Base-by-base conservation (phyloP, 2,113 vertebrate species). In the Irena cyanogastra region DNA sequence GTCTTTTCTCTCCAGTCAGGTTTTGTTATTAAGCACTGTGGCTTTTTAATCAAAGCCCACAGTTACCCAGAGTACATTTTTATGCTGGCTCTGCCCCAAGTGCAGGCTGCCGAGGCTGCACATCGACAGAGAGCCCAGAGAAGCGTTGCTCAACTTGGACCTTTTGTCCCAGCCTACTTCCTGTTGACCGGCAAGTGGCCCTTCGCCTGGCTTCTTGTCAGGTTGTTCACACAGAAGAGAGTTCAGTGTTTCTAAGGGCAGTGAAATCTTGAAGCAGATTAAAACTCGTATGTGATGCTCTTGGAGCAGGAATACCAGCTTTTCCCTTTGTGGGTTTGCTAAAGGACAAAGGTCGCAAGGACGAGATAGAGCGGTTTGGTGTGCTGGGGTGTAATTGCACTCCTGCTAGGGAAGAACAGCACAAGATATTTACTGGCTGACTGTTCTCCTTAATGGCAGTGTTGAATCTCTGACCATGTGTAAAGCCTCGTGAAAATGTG, bases 161-260 rank as follows among this genome's bases (percentile, higher is more conserved):
- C 98, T 98, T 98, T 98, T 98, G 98, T 98, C 97, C 97, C 83
- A 57, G 81, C 95, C 97, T 96, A 97, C 97, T 98, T 98, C 98
- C 98, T 98, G 97, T 97, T 98, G 98, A 98, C 98, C 98, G 87
- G 74, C 37, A 45, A 92, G 93, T 95, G 96, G 95, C 97, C 96
- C 96, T 97, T 92, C 47, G 50, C 91, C 94, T 97, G 97, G 97
- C 97, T 93, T 10, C 63, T 42, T 56, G 65, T 97, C 97, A 98
- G 96, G 86, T 95, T 94, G 53, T 96, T 97, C 87, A 54, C 94
- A 95, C 93, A 98, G 96, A 97, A 83, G 66, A 90, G 83, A 96
- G 93, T 96, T 95, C 97, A 95, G 93, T 82, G 93, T 97, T 97
- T 95, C 83, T 47, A 27, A 96, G 95, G 95, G 83, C 96, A 93